Base-by-base conservation (phyloP, 2,797 vertebrate species). In the Aotus griseimembra region DNA sequence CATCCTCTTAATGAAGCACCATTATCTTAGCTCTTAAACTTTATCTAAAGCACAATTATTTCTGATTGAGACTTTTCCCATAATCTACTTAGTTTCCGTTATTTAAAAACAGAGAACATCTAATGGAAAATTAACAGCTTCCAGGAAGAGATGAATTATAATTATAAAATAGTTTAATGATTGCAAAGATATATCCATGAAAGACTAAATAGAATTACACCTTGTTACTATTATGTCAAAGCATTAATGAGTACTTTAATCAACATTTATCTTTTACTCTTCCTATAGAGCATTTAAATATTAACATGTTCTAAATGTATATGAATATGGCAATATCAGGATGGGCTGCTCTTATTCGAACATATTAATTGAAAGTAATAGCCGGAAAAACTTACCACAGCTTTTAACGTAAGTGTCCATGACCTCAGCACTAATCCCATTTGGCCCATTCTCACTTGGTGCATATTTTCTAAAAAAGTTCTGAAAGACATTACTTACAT, bases 321-420 rank as follows among this genome's bases (percentile, higher is more conserved):
- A 61, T 41, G 12, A 22, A 73, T 52, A 46, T 28, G 44, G 48
- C 70, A 96, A 1, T 20, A 67, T 17, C 17, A 36, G n/a, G 28
- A 82, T 1, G 11, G 14, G 30, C 2, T 19, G 39, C 5, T 30
- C 44, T 33, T 33, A 61, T 14, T 57, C 2, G 17, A 80, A 20
- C 1, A 82, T 1, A 4, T 85, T 87, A 41, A 57, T 22, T 82
- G 0, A 94, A 84, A 2, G 9, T 36, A 4, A 12, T 17, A 36
- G 6, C 55, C 0, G 72, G 7, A 72, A 67, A 72, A 93, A 97
- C 99, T 99, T 98, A 99, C 99, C 99, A 76, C 99, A 99, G 98
- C 99, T 99, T 98, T 99, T 99, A 52, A 99, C 99, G 0, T 99
- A 99, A 0, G 99, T 99, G 98, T 99, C 99, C 99, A 99, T 99